Evolutionary conservation across 2,113 vertebrate genomes (phyloP).

Genomic region (Rhinolophus ferrumequinum): DNA sequence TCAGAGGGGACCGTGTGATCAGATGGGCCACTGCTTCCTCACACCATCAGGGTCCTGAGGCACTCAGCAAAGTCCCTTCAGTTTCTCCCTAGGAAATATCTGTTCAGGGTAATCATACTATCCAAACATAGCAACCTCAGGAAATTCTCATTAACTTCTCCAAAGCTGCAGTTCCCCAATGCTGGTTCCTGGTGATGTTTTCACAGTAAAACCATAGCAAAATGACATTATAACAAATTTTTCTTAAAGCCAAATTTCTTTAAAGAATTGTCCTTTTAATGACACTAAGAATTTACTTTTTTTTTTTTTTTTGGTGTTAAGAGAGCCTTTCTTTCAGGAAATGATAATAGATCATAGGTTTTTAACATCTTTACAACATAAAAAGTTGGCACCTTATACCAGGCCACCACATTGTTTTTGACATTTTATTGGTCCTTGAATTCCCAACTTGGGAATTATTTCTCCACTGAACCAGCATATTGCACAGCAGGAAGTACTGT

Average conservation of each 20-base stretch:
- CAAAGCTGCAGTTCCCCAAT: background rate
- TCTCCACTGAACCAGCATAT: conserved; percentile 24
- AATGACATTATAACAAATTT: background rate
- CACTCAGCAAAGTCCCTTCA: background rate
- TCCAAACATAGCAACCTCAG: background rate
- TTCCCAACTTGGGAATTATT: conserved; percentile 27
- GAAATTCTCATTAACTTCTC: background rate
- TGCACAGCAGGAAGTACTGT: background rate
- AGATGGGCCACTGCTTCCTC: background rate
- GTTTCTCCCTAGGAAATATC: background rate
- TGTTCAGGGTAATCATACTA: background rate
- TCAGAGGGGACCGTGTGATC: background rate
- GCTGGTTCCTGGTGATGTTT: background rate
- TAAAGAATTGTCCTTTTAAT: background rate
- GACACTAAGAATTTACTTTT: background rate
- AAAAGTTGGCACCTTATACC: background rate
- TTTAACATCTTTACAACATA: conserved; percentile 47
- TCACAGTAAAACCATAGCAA: background rate
- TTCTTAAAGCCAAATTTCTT: conserved; percentile 24
- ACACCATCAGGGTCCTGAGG: background rate
- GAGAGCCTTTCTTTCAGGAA: conserved; percentile 37
- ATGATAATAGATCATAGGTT: background rate
- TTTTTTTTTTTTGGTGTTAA: background rate
- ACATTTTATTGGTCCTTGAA: conserved; percentile 39
- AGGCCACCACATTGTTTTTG: conserved; percentile 1